Conservation (phyloP, 2,888 invertebrate genomes). For the Parnassius orleans region DNA sequence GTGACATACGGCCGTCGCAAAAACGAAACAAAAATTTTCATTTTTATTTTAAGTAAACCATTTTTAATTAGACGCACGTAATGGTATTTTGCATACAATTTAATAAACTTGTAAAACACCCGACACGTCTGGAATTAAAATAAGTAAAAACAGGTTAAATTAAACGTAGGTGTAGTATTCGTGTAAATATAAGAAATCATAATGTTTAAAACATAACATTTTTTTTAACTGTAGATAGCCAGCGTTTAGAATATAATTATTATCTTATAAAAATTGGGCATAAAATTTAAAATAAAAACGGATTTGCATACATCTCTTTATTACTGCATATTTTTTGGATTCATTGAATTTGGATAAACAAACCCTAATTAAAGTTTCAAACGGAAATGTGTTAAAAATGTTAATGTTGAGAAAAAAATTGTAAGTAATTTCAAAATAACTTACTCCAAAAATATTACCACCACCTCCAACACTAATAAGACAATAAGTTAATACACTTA, state of each 20-base stretch:
- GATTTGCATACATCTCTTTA: not conserved
- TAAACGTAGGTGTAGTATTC: too few species aligned
- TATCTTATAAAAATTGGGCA: not conserved
- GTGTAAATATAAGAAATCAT: too few species aligned
- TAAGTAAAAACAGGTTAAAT: too few species aligned
- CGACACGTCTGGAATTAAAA: too few species aligned
- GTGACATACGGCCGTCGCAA: slow-evolving; percentile 39
- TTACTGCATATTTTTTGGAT: not conserved
- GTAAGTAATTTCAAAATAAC: too few species aligned
- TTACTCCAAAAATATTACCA: too few species aligned
- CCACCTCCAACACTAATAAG: too few species aligned
- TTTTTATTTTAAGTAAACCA: not conserved
- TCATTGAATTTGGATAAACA: not conserved
- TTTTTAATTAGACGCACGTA: not conserved
- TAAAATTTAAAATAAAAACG: not conserved
- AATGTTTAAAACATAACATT: not conserved
- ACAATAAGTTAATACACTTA: too few species aligned
- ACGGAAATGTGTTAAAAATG: not conserved
- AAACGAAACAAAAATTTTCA: not conserved
- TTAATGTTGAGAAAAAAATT: not conserved
- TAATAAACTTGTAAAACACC: not conserved
- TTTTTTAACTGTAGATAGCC: not conserved
- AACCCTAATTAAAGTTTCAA: not conserved
- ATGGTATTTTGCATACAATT: not conserved
- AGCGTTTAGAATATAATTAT: not conserved